These are phyloP conservation scores for Strigops habroptila DNA, from an alignment of 2,113 vertebrate genomes.

Conservation along the genomic window DNA sequence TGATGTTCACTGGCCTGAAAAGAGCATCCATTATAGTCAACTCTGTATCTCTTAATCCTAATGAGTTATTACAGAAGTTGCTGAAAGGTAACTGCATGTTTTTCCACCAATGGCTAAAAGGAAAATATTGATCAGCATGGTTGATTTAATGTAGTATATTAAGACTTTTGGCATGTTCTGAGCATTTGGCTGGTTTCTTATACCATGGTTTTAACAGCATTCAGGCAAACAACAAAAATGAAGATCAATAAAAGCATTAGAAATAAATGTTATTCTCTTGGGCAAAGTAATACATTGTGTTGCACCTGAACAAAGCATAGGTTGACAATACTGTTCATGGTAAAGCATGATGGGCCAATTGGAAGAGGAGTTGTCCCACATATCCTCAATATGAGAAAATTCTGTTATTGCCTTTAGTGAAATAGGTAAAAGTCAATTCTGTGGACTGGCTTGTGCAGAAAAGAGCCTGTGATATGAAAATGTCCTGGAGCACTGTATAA, in stretches of 20 bases:
- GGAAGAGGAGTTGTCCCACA: not conserved
- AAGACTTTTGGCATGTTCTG: not conserved
- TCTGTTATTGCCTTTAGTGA: not conserved
- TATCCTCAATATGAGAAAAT: slow-evolving; percentile 6
- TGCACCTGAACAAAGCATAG: slow-evolving; percentile 26
- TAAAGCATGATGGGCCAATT: not conserved
- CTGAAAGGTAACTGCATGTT: slow-evolving; percentile 18
- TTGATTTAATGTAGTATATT: not conserved
- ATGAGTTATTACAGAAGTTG: not conserved
- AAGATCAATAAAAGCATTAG: slow-evolving; percentile 61
- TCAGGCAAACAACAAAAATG: slow-evolving; percentile 39
- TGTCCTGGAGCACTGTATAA: not conserved
- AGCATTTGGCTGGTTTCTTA: not conserved
- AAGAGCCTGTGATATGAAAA: not conserved
- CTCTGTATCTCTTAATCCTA: not conserved
- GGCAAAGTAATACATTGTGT: not conserved
- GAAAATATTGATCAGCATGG: slow-evolving; percentile 20
- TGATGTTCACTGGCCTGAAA: not conserved
- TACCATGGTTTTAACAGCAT: not conserved
- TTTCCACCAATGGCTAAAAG: not conserved
- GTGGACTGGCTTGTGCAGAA: not conserved
- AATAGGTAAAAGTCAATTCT: not conserved
- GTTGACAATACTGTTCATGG: slow-evolving; percentile 40
- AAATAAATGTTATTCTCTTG: slow-evolving; percentile 48
- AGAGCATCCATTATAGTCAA: not conserved